These are phyloP conservation scores for Leucopsar rothschildi DNA, from an alignment of 2,113 vertebrate species.

Conservation along the genomic window DNA sequence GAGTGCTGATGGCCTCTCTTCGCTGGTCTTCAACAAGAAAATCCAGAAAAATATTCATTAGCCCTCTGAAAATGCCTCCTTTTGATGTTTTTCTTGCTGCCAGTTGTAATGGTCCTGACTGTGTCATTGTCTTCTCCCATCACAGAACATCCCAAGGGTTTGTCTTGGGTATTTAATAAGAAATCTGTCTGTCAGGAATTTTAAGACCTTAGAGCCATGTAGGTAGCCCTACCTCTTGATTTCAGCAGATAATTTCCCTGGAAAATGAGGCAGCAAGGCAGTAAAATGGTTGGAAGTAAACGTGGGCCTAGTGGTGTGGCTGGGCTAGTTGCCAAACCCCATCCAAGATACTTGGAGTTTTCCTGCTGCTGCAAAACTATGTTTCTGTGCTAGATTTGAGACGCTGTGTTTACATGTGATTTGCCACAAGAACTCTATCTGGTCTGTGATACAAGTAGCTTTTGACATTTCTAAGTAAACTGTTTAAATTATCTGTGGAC, in stretches of 20 bases:
- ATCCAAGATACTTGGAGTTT: not conserved
- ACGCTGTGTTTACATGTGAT: slow-evolving; percentile 4
- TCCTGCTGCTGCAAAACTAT: not conserved
- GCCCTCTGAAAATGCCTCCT: not conserved
- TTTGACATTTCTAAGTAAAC: slow-evolving; percentile 61
- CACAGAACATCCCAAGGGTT: not conserved
- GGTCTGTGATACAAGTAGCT: slow-evolving; percentile 12
- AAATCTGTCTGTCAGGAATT: not conserved
- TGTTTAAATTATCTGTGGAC: slow-evolving; percentile 53
- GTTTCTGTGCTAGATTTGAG: not conserved
- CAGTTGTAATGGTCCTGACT: not conserved
- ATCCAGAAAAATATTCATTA: not conserved
- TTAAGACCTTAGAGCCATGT: not conserved
- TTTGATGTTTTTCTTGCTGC: not conserved
- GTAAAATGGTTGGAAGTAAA: not conserved
- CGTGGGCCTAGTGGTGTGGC: not conserved
- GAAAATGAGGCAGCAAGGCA: not conserved
- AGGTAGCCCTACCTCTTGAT: not conserved
- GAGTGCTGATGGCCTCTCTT: not conserved
- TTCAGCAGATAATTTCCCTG: not conserved
- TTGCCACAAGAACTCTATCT: not conserved
- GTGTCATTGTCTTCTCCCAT: not conserved
- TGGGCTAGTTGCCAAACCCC: not conserved
- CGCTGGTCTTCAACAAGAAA: not conserved
- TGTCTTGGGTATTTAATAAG: not conserved